A percentile compares a stretch with the other conserved stretches of the same genome.
Evolutionary conservation across 2,797 vertebrate genomes (phyloP).

Genomic region (Myoxocephalus aenaeus): DNA sequence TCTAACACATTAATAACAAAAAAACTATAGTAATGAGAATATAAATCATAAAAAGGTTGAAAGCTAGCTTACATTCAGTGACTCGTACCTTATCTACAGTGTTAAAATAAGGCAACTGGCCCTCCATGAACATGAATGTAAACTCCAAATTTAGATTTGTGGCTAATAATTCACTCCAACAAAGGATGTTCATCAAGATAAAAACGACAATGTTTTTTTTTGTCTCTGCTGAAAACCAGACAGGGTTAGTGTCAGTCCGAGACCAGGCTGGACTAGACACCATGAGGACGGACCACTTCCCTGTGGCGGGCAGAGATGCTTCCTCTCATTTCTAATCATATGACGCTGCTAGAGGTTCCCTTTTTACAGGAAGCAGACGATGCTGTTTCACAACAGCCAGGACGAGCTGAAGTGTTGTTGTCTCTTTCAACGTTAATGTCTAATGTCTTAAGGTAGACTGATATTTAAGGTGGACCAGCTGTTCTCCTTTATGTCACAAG

Average conservation of each 20-base stretch:
- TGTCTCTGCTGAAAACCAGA: neutral
- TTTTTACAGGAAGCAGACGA: slow-evolving; percentile 36
- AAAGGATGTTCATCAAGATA: neutral
- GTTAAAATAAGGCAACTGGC: no score
- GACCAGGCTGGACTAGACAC: neutral
- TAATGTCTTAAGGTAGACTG: no score
- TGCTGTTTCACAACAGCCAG: slow-evolving; percentile 36
- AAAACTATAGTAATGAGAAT: no score
- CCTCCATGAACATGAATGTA: no score
- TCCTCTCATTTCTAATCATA: slow-evolving; percentile 56
- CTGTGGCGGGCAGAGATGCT: slow-evolving; percentile 14
- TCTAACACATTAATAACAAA: no score
- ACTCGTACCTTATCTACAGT: no score
- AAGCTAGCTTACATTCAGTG: no score
- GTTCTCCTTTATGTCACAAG: no score
- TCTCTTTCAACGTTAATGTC: neutral
- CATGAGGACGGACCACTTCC: slow-evolving; percentile 32
- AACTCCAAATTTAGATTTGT: no score
- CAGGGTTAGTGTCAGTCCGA: slow-evolving; percentile 3
- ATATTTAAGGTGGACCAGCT: no score
- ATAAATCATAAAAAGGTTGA: no score
- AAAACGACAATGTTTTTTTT: neutral
- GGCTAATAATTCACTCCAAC: neutral
- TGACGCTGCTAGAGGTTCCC: slow-evolving; percentile 49
- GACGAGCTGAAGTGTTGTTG: rapidly evolving